These are phyloP conservation scores for Crossaster papposus DNA, from an alignment of 53 echinoderm and acorn worm genomes.

Conservation along the genomic window DNA sequence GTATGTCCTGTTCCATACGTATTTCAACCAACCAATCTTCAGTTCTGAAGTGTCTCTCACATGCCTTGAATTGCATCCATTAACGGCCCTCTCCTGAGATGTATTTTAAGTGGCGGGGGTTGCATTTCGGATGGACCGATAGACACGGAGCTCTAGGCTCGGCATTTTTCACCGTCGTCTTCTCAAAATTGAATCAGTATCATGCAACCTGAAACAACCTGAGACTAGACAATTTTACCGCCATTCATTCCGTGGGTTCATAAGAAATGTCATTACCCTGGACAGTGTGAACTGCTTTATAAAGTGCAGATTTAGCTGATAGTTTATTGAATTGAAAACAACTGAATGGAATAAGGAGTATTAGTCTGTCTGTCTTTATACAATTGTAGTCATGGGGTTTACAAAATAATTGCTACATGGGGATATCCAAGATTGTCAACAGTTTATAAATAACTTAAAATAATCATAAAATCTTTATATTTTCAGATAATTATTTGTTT, in stretches of 20 bases:
- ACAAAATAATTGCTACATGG: too few species aligned
- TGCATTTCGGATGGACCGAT: not conserved
- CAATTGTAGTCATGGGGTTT: too few species aligned
- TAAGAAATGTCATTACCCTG: not conserved
- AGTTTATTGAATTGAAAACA: not conserved
- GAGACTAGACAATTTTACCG: not conserved
- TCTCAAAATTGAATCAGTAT: not conserved
- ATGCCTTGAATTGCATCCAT: constrained; percentile 23
- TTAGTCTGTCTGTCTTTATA: too few species aligned
- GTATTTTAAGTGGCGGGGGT: not conserved
- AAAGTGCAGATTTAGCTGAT: not conserved
- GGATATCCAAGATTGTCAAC: too few species aligned
- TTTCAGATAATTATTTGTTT: too few species aligned
- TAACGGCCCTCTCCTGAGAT: constrained; percentile 8
- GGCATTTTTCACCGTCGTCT: not conserved
- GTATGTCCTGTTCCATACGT: not conserved
- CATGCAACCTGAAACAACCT: not conserved
- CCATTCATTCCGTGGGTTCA: not conserved
- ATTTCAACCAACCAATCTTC: not conserved
- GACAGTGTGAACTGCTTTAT: not conserved
- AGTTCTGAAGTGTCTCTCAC: not conserved
- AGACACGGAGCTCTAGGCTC: not conserved
- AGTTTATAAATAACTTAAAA: too few species aligned
- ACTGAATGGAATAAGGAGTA: not conserved
- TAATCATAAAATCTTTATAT: too few species aligned